A percentile compares a stretch with the other conserved stretches of the same genome.
These are phyloP conservation scores for Schizopygopsis malacanthus DNA, from an alignment of 2,797 vertebrate genomes.

Conservation along the genomic window DNA sequence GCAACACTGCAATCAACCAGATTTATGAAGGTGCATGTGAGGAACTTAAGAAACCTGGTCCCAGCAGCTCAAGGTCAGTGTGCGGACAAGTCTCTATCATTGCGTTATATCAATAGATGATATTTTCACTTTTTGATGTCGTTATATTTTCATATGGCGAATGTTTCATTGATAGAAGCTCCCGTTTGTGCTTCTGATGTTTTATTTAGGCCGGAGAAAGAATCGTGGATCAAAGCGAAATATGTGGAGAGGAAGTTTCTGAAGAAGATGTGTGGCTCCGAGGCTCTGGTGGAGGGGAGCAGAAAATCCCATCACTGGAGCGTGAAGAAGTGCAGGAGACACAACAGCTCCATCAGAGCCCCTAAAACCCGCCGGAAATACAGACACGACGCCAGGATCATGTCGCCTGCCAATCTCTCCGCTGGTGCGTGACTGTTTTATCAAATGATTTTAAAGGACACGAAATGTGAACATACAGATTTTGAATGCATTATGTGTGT, in stretches of 20 bases:
- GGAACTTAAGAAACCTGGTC: slow-evolving; percentile 88
- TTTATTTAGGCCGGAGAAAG: slow-evolving; percentile 90
- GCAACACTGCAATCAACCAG: slow-evolving; percentile 91
- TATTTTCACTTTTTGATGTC: not conserved
- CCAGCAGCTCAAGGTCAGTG: slow-evolving; percentile 87
- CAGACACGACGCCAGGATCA: slow-evolving; percentile 82
- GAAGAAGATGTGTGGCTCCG: slow-evolving; percentile 80
- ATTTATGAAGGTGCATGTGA: slow-evolving; percentile 93
- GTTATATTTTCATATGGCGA: not conserved
- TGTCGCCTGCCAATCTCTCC: slow-evolving; percentile 84
- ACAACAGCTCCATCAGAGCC: slow-evolving; percentile 82
- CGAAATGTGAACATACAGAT: not conserved
- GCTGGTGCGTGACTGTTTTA: slow-evolving; percentile 78
- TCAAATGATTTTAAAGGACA: not conserved
- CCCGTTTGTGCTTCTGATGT: not conserved
- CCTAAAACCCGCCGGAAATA: slow-evolving; percentile 83
- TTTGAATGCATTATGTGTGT: not conserved
- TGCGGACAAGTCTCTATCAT: not conserved
- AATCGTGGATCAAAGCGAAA: slow-evolving; percentile 97
- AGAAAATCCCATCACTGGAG: slow-evolving; percentile 87
- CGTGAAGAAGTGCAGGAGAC: slow-evolving; percentile 86
- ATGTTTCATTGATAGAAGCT: not conserved
- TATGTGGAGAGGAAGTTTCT: slow-evolving; percentile 96
- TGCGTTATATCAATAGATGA: not conserved
- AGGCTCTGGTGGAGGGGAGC: slow-evolving; percentile 75